Conservation (phyloP, 2,113 vertebrate species). For the Melanostigma gelatinosum region DNA sequence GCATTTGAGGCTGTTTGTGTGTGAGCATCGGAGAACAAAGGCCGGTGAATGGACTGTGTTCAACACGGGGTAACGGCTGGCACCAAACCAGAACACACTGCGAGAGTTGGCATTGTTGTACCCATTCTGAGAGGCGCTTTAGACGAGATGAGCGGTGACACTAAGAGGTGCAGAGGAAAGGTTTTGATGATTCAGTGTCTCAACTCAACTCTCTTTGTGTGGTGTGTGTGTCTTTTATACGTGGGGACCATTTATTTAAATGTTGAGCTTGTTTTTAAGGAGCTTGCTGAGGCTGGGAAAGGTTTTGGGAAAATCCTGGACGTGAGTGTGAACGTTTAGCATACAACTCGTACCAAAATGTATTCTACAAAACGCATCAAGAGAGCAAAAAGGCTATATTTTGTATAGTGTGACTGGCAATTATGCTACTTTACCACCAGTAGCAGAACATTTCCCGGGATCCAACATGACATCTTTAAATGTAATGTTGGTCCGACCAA, state of each 20-base stretch:
- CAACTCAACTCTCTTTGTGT: conserved; percentile 30
- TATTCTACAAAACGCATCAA: not conserved
- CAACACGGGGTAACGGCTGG: conserved; percentile 50
- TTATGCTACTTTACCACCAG: not conserved
- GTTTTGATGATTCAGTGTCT: conserved; percentile 53
- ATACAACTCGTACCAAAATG: conserved; percentile 3
- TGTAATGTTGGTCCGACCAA: not conserved
- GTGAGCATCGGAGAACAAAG: conserved; percentile 38
- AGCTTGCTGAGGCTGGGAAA: conserved; percentile 38
- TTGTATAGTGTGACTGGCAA: not conserved
- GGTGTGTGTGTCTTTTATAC: conserved; percentile 1
- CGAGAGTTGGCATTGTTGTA: conserved; percentile 56
- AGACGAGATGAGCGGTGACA: conserved; percentile 46
- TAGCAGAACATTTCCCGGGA: not conserved
- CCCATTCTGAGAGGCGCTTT: conserved; percentile 51
- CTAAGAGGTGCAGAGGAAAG: conserved; percentile 46
- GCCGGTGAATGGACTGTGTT: conserved; percentile 67
- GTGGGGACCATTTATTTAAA: conserved; percentile 33
- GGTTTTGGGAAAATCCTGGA: conserved; percentile 25
- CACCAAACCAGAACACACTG: conserved; percentile 50
- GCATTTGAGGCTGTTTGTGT: conserved; percentile 47
- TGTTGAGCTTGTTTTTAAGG: conserved; percentile 26
- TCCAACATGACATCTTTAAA: not conserved
- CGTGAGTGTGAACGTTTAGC: conserved; percentile 13
- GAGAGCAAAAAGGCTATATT: not conserved